Percentiles rank a stretch among this genome's conserved stretches.
phyloP scores from a whole-genome alignment of 1,140 invertebrate species.

The Maniola jurtina region DNA sequence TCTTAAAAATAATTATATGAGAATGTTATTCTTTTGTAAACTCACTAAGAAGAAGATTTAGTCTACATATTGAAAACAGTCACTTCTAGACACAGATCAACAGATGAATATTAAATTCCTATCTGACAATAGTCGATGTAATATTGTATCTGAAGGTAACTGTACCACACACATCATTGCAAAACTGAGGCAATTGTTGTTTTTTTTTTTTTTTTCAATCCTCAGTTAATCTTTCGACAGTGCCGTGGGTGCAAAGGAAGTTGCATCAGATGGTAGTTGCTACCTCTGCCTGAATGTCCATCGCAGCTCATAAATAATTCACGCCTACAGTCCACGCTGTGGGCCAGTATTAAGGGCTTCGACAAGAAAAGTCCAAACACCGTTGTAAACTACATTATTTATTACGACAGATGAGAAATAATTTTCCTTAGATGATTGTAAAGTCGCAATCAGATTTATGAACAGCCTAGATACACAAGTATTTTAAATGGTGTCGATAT shows the following conservation, averaged over 20 bases:
- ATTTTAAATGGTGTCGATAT: neutral
- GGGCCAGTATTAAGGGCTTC: conserved; percentile 22
- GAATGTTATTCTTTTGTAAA: no score
- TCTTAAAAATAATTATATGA: no score
- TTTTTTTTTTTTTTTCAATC: conserved; percentile 10
- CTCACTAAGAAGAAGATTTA: no score
- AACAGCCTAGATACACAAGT: neutral
- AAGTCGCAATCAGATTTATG: neutral
- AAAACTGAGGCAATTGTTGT: conserved; percentile 20
- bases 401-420: conserved; percentile 9
- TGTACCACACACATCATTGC: conserved; percentile 10
- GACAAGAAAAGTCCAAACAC: conserved; percentile 24
- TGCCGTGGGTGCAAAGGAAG: conserved; percentile 52
- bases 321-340: conserved; percentile 21
- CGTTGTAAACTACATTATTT: conserved; percentile 21
- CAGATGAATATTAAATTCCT: no score
- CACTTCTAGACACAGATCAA: no score
- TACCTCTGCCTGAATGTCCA: conserved; percentile 16
- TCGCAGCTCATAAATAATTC: conserved; percentile 29
- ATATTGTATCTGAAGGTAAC: neutral
- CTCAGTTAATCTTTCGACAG: conserved; percentile 36
- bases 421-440: conserved; percentile 4
- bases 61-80: no score
- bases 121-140: no score
- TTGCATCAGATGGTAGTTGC: conserved; percentile 48